Evolutionary conservation across 2,797 vertebrate species (phyloP).

Genomic region (Corythornis leucogaster): DNA sequence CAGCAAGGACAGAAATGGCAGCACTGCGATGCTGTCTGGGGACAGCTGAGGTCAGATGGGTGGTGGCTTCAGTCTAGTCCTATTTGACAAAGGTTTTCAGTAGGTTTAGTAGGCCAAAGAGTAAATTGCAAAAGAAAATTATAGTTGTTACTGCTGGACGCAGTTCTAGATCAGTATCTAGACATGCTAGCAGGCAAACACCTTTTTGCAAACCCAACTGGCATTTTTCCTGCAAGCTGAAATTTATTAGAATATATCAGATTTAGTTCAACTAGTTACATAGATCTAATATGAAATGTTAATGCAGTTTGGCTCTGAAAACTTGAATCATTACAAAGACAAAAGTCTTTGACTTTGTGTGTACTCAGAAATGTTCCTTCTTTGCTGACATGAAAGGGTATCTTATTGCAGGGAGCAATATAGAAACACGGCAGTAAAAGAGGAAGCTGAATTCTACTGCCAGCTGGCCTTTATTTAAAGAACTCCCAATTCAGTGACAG

Average conservation of each 20-base stretch:
- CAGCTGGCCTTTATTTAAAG: background rate
- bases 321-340: background rate
- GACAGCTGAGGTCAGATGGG: background rate
- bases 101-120: slow-evolving; percentile 11
- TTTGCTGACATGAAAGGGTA: background rate
- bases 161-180: background rate
- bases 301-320: background rate
- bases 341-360: background rate
- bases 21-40: background rate
- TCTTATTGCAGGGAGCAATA: background rate
- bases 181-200: background rate
- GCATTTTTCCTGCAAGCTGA: background rate
- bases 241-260: background rate
- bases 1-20: background rate
- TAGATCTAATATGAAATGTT: background rate
- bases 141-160: background rate
- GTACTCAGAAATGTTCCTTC: background rate
- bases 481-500: background rate
- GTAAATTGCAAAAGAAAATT: slow-evolving; percentile 23
- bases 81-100: background rate
- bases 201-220: slow-evolving; percentile 15
- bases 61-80: background rate
- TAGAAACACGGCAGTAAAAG: background rate
- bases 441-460: background rate
- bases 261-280: background rate